phyloP scores from a whole-genome alignment of 2,888 invertebrate species.

The Ochropacha duplaris region DNA sequence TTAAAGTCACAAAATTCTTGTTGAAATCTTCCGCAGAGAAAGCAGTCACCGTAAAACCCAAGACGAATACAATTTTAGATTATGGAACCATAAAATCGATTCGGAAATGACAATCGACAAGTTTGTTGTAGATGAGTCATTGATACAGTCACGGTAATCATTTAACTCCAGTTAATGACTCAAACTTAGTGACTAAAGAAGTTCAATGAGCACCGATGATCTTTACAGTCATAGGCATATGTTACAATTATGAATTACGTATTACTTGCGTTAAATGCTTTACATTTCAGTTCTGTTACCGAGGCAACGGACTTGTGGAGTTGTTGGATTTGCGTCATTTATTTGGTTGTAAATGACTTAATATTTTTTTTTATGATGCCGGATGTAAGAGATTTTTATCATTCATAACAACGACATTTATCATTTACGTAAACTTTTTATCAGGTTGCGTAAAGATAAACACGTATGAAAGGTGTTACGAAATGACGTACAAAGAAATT shows the following conservation, averaged over 20 bases:
- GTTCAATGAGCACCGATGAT: background rate
- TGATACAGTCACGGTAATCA: background rate
- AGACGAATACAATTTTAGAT: background rate
- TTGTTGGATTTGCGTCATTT: background rate
- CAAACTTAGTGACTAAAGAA: background rate
- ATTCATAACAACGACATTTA: background rate
- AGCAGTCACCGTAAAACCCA: background rate
- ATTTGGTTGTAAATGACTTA: background rate
- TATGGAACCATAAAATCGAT: background rate
- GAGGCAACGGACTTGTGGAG: background rate
- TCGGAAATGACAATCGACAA: background rate
- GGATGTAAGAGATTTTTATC: constrained; percentile 1
- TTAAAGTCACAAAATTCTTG: background rate
- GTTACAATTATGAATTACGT: background rate
- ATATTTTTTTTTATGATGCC: background rate
- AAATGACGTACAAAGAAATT: constrained; percentile 5
- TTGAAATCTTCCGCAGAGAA: background rate
- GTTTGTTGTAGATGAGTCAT: background rate
- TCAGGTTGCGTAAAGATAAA: constrained; percentile 5
- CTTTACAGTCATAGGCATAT: background rate
- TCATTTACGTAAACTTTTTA: constrained; percentile 6
- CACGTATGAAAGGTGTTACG: constrained; percentile 5
- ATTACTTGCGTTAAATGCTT: background rate
- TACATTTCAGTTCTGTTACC: background rate
- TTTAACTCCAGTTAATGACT: background rate